Percentiles rank a stretch among this genome's conserved stretches.
Conservation (phyloP, 2,888 invertebrate species). For the Nebria brevicollis region DNA sequence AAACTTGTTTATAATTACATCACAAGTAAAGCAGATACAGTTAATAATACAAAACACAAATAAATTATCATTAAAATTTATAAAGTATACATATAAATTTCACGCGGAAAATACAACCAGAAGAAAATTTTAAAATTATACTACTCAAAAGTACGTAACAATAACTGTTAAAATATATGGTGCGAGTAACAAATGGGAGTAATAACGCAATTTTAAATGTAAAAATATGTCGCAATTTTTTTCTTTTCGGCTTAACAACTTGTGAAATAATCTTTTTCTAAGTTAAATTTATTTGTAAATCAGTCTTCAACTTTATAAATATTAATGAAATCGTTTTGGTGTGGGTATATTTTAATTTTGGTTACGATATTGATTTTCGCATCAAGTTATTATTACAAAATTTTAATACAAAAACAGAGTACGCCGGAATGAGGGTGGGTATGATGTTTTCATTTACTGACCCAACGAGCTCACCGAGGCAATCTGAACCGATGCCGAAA, state of each 20-base stretch:
- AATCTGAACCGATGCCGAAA: background rate
- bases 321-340: background rate
- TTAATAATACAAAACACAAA: too few relatives aligned
- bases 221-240: background rate
- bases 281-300: background rate
- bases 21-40: background rate
- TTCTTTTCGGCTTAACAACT: background rate
- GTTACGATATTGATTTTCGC: background rate
- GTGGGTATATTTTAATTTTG: background rate
- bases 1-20: background rate
- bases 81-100: too few relatives aligned
- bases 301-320: background rate
- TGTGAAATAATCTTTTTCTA: background rate
- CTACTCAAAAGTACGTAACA: too few relatives aligned
- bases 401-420: background rate
- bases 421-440: background rate
- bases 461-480: background rate
- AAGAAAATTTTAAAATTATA: too few relatives aligned
- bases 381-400: background rate
- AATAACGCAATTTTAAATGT: too few relatives aligned
- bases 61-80: too few relatives aligned
- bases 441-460: background rate
- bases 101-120: too few relatives aligned
- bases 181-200: too few relatives aligned
- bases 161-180: too few relatives aligned